These are phyloP conservation scores for Cheilosia scutellata DNA, from an alignment of 2,888 invertebrate genomes.

Conservation along the genomic window DNA sequence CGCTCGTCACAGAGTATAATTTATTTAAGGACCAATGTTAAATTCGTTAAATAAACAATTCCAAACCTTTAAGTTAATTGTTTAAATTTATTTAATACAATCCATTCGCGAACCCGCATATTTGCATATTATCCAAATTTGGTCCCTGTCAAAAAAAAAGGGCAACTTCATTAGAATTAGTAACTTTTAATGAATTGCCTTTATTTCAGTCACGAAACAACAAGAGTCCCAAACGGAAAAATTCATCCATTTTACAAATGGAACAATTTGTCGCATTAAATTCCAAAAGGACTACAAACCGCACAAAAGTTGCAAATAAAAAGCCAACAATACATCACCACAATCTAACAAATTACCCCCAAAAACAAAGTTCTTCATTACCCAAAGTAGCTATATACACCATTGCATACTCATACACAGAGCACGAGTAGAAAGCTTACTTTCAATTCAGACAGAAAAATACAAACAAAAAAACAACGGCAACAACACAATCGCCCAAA, in stretches of 20 bases:
- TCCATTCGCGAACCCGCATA: no score
- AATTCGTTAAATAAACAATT: no score
- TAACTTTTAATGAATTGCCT: slow-evolving; percentile 33
- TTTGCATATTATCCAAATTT: neutral
- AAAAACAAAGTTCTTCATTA: slow-evolving; percentile 57
- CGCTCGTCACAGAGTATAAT: no score
- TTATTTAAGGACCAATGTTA: no score
- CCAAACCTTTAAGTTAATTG: no score
- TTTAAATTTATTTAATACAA: no score
- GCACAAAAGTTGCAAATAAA: slow-evolving; percentile 27
- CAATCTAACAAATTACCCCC: slow-evolving; percentile 43
- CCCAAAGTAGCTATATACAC: slow-evolving; percentile 47
- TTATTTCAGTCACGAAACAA: slow-evolving; percentile 27
- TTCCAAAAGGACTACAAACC: slow-evolving; percentile 8
- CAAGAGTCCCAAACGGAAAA: neutral
- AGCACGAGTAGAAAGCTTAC: slow-evolving; percentile 26
- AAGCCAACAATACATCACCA: slow-evolving; percentile 40
- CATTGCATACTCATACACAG: neutral
- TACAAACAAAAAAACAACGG: neutral
- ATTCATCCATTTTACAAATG: slow-evolving; percentile 35
- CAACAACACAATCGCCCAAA: slow-evolving; percentile 1
- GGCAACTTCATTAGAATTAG: slow-evolving; percentile 20
- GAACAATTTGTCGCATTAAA: slow-evolving; percentile 49
- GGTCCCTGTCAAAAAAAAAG: neutral
- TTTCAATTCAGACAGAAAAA: slow-evolving; percentile 33